Base-by-base conservation (phyloP, 2,113 vertebrate genomes). In the Cyprinodon variegatus region DNA sequence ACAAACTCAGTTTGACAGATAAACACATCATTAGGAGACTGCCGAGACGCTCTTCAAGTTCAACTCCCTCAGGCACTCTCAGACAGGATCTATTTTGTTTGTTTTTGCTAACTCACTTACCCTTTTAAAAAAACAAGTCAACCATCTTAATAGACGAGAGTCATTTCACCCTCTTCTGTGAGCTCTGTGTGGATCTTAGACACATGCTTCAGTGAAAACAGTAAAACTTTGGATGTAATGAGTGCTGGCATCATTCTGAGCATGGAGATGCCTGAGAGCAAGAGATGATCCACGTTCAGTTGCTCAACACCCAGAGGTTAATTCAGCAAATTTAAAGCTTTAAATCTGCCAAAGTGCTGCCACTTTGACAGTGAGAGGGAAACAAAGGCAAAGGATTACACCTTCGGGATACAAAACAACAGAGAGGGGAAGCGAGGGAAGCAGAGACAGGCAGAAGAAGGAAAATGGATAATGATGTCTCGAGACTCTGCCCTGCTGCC, bases 311-410 rank as follows among this genome's bases (percentile, higher is more conserved):
- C 83, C 10, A n/a, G 46, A 81, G 72, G 79, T 89, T 88, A 82
- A 74, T 62, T 70, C 66, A 76, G 84, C 78, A 89, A 79, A 85
- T 76, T 70, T 70, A 61, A 20, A 67, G 78, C 89, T 72, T 88
- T 90, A 90, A 90, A 90, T 91, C 84, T 83, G 87, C 80, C 86
- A 84, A 88, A 90, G 62, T 79, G 74, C 79, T 57, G 72, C 70
- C 3, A 61, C 68, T 80, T 70, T 74, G 72, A 66, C 70, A 78
- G 76, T 15, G 72, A 71, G 71, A 73, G 3, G 50, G 43, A 81
- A 82, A 86, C 70, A 83, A 87, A 88, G 75, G 68, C 61, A 38
- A 61, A 77, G 67, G 81, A 85, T 78, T 74, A 87, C 64, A 76
- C 65, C 86, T 86, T 68, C 72, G 65, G 88, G 75, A 78, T 68